phyloP scores from a whole-genome alignment of 2,113 vertebrate genomes.

The Myiozetetes cayanensis region DNA sequence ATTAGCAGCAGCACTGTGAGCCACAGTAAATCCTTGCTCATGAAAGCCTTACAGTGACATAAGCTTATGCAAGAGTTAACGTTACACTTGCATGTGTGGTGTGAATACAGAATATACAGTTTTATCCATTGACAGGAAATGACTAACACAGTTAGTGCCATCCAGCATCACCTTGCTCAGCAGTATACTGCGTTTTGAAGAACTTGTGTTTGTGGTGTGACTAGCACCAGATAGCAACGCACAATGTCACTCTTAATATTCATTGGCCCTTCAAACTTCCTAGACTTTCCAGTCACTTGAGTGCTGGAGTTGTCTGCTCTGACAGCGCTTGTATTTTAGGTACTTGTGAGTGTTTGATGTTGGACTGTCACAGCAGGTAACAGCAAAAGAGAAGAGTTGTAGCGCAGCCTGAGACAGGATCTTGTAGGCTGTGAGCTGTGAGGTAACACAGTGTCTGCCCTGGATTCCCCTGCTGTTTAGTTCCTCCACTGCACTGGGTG shows the following conservation, averaged over 20 bases:
- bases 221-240: background rate
- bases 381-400: background rate
- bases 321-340: background rate
- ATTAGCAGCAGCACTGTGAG: background rate
- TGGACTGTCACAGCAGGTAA: background rate
- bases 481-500: fast-evolving
- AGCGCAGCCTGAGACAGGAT: background rate
- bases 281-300: background rate
- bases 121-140: background rate
- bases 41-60: background rate
- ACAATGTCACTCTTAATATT: fast-evolving
- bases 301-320: background rate
- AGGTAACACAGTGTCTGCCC: background rate
- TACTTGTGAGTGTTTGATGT: background rate
- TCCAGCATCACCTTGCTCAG: background rate
- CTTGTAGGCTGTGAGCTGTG: background rate
- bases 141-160: fast-evolving
- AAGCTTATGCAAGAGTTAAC: background rate
- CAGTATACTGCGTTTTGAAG: background rate
- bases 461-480: background rate
- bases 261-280: background rate
- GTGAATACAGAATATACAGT: background rate
- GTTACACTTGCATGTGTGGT: background rate
- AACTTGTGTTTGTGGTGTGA: background rate
- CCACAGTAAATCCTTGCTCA: background rate